These are phyloP conservation scores for Drosophila greeni DNA, from an alignment of 2,888 invertebrate species.

Conservation along the genomic window DNA sequence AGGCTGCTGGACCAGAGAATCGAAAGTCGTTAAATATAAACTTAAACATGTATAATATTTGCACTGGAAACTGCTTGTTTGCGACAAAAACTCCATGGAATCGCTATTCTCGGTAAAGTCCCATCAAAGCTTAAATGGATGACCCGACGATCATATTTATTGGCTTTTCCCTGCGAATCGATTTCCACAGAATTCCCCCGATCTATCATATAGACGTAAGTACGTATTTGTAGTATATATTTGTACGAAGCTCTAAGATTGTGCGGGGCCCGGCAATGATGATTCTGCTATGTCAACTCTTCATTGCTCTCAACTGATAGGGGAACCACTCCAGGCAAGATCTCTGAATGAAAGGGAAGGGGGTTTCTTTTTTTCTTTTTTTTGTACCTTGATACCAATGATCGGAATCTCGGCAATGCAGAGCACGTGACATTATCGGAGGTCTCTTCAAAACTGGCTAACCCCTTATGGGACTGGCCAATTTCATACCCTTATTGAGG, in stretches of 20 bases:
- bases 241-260: conserved; percentile 17
- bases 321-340: conserved; percentile 32
- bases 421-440: conserved; percentile 42
- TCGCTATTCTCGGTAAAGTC: conserved; percentile 13
- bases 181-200: conserved; percentile 34
- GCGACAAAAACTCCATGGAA: not conserved
- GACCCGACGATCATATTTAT: conserved; percentile 1
- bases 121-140: not conserved
- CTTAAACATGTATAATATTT: conserved; percentile 6
- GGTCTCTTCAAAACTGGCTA: conserved; percentile 13
- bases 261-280: conserved; percentile 17
- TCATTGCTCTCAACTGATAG: conserved; percentile 35
- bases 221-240: not conserved
- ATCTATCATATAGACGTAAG: conserved; percentile 1
- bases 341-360: conserved; percentile 29
- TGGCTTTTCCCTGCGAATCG: conserved; percentile 21
- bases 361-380: conserved; percentile 11
- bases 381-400: conserved; percentile 18
- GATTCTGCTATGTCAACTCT: conserved; percentile 38
- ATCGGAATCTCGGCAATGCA: conserved; percentile 29
- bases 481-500: conserved; percentile 5
- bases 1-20: conserved; percentile 39
- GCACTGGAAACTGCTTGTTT: conserved; percentile 10
- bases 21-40: conserved; percentile 23
- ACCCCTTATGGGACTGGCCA: conserved; percentile 8